These are phyloP conservation scores for Heliconius aoede DNA, from an alignment of 2,888 invertebrate genomes.

Conservation along the genomic window DNA sequence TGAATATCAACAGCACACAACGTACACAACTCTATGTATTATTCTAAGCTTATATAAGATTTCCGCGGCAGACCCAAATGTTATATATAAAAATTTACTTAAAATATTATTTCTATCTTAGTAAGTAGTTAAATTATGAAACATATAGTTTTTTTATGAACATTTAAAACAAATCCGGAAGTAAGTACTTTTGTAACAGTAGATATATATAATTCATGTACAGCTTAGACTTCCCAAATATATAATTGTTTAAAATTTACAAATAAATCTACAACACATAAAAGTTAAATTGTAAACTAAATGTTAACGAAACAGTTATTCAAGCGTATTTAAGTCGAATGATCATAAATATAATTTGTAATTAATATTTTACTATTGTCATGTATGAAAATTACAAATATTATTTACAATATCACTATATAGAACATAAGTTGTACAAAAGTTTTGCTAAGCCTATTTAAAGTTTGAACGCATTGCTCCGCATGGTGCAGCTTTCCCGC, in stretches of 20 bases:
- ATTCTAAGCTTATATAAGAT: too few species aligned
- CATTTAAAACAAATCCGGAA: too few species aligned
- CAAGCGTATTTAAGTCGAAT: not conserved
- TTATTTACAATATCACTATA: not conserved
- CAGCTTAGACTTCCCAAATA: not conserved
- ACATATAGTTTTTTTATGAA: too few species aligned
- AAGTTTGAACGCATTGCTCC: conserved; percentile 34
- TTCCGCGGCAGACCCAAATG: too few species aligned
- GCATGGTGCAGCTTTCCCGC: conserved; percentile 48
- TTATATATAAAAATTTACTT: too few species aligned
- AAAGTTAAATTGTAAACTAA: conserved; percentile 10
- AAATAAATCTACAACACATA: not conserved
- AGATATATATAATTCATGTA: too few species aligned
- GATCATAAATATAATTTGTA: not conserved
- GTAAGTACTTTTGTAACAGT: too few species aligned
- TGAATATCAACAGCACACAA: too few species aligned
- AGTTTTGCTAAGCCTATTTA: conserved; percentile 18
- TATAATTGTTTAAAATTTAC: not conserved
- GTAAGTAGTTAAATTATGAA: too few species aligned
- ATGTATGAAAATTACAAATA: too few species aligned
- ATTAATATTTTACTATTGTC: not conserved
- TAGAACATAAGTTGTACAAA: conserved; percentile 5
- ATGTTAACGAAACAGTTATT: conserved; percentile 5
- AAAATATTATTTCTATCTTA: too few species aligned
- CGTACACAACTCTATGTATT: too few species aligned